phyloP scores from a whole-genome alignment of 2,113 vertebrate species.

The Mus spicilegus region DNA sequence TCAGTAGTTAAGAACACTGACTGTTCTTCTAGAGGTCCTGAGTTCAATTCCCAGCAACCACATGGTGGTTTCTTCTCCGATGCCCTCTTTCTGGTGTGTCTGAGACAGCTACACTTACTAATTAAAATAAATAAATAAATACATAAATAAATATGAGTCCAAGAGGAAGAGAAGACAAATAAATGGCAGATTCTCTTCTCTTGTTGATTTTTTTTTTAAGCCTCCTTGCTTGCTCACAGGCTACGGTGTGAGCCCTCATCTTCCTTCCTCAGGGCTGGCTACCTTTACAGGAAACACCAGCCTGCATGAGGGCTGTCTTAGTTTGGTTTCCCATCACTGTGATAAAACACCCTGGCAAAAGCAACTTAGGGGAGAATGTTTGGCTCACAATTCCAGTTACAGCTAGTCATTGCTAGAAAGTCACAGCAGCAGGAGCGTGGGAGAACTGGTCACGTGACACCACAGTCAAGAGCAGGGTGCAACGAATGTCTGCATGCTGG shows the following conservation, averaged over 20 bases:
- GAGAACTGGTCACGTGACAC: background rate
- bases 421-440: background rate
- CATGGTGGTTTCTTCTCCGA: too few relatives aligned
- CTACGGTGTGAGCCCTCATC: background rate
- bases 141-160: too few relatives aligned
- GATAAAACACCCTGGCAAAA: background rate
- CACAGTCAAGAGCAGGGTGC: background rate
- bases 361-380: background rate
- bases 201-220: background rate
- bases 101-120: too few relatives aligned
- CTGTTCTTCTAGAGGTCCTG: too few relatives aligned
- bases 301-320: background rate
- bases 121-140: too few relatives aligned
- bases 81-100: too few relatives aligned
- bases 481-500: rapidly evolving
- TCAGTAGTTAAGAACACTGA: too few relatives aligned
- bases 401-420: background rate
- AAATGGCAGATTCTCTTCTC: background rate
- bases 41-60: too few relatives aligned
- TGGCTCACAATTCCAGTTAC: background rate
- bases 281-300: background rate
- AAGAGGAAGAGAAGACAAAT: background rate
- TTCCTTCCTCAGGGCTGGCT: background rate
- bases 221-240: background rate
- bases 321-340: background rate